Evolutionary conservation across 2,113 vertebrate species (phyloP).

Genomic region (Ictidomys tridecemlineatus): DNA sequence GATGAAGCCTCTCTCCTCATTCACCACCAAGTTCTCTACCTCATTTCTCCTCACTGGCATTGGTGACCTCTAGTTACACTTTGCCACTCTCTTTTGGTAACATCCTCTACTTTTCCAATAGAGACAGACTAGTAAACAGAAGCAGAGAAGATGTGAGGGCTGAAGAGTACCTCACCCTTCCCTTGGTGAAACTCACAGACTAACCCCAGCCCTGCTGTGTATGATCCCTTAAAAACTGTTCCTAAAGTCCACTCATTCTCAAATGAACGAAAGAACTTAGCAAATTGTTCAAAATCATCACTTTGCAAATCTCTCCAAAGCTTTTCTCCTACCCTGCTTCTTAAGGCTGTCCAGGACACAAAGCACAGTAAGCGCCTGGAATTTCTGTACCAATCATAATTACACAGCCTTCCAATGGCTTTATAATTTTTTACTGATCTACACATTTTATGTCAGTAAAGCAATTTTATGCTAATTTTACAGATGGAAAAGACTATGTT

Average conservation of each 20-base stretch:
- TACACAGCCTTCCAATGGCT: neutral
- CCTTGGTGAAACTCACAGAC: neutral
- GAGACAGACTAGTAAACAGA: neutral
- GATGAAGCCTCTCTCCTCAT: neutral
- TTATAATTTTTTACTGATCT: neutral
- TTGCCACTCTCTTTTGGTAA: neutral
- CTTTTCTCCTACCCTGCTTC: neutral
- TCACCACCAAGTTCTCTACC: neutral
- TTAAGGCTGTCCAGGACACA: neutral
- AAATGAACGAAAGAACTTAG: neutral
- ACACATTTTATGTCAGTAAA: neutral
- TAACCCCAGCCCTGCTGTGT: neutral
- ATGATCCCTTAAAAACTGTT: neutral
- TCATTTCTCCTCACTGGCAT: neutral
- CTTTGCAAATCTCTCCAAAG: neutral
- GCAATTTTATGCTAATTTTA: neutral
- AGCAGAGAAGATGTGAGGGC: neutral
- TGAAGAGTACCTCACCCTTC: neutral
- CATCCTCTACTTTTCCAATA: neutral
- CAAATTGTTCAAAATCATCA: neutral
- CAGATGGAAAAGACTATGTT: neutral
- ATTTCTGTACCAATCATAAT: neutral
- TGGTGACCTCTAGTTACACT: neutral
- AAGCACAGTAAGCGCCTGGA: neutral
- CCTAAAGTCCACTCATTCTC: neutral